These are phyloP conservation scores for Pogonophryne albipinna DNA, from an alignment of 2,797 vertebrate genomes.

Conservation along the genomic window DNA sequence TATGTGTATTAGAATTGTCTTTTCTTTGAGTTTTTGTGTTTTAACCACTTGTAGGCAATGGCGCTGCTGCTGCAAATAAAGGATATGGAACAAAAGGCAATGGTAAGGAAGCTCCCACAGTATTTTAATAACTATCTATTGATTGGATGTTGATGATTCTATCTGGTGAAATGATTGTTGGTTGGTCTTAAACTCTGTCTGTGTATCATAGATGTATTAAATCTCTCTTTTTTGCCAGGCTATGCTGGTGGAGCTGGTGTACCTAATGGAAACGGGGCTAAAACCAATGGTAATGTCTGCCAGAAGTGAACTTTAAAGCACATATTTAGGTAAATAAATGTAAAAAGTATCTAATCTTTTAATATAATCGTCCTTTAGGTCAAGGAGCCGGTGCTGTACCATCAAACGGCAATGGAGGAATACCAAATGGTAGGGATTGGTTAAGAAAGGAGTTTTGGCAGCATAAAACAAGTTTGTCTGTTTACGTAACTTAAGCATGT, in stretches of 20 bases:
- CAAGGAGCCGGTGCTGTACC: constrained; percentile 50
- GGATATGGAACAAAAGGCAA: constrained; percentile 52
- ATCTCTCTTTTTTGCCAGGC: constrained; percentile 25
- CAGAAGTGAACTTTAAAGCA: background rate
- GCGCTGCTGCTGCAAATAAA: constrained; percentile 23
- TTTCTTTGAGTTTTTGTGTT: background rate
- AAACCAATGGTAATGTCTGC: constrained; percentile 24
- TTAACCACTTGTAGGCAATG: constrained; percentile 26
- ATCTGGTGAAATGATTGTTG: background rate
- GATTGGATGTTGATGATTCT: background rate
- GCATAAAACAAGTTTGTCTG: background rate
- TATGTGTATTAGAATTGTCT: too few relatives aligned
- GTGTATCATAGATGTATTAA: background rate
- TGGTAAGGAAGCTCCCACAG: constrained; percentile 8
- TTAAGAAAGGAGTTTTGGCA: background rate
- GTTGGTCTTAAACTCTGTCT: background rate
- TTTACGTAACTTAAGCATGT: background rate
- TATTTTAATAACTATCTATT: background rate
- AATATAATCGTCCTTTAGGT: constrained; percentile 34
- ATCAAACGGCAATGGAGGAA: constrained; percentile 31
- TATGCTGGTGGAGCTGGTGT: constrained; percentile 34
- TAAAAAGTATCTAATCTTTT: background rate
- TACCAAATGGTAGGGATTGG: constrained; percentile 48
- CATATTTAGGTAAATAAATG: background rate
- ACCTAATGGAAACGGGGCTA: constrained; percentile 44